A percentile compares a stretch with the other conserved stretches of the same genome.
Evolutionary conservation across 2,113 vertebrate genomes (phyloP).

Genomic region (Platysteira castanea): DNA sequence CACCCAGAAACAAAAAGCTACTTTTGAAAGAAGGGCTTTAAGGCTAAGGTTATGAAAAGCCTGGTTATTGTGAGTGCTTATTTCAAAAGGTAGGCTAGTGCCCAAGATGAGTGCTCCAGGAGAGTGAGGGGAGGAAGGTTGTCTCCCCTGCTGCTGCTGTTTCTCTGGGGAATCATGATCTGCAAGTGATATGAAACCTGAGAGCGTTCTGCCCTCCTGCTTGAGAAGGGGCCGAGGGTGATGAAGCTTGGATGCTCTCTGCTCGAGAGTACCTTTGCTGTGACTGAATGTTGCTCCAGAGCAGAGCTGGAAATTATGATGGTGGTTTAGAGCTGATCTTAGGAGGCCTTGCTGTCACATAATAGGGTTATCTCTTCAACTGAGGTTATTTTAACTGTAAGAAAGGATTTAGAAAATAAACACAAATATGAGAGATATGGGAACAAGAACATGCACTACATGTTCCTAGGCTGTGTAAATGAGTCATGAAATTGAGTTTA

Average conservation of each 20-base stretch:
- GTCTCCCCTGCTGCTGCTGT: not conserved
- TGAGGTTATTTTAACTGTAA: not conserved
- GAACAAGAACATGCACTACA: not conserved
- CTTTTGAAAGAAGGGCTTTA: not conserved
- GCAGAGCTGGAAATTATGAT: not conserved
- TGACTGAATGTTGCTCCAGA: not conserved
- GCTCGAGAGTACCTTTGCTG: not conserved
- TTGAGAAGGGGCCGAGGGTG: not conserved
- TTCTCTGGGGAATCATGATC: not conserved
- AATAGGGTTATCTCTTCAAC: not conserved
- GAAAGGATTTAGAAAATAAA: not conserved
- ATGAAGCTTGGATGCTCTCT: not conserved
- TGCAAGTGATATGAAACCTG: accelerated
- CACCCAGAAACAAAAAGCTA: not conserved
- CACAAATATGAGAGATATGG: not conserved
- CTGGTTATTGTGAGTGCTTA: not conserved
- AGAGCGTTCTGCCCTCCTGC: not conserved
- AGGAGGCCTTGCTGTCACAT: not conserved
- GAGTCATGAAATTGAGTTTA: not conserved
- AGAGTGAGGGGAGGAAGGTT: not conserved
- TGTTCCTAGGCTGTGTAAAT: not conserved
- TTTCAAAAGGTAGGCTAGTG: not conserved
- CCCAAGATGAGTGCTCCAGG: not conserved
- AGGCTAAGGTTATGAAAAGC: not conserved
- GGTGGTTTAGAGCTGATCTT: not conserved